Evolutionary conservation across 2,888 invertebrate genomes (phyloP).

Genomic region (Drosophila tanythrix): DNA sequence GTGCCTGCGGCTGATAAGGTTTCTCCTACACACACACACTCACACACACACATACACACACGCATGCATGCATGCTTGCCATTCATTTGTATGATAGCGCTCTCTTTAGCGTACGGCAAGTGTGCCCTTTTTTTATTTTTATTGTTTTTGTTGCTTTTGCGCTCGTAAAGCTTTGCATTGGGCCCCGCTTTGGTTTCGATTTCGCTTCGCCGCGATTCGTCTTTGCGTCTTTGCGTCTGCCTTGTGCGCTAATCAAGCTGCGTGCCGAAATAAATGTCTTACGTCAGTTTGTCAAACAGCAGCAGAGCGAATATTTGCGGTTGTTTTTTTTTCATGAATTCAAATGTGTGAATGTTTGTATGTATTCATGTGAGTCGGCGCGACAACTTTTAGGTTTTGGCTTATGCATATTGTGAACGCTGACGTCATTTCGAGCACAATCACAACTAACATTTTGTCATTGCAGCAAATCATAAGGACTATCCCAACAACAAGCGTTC

Average conservation of each 20-base stretch:
- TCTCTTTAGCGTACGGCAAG: slow-evolving; percentile 21
- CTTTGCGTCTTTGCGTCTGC: slow-evolving; percentile 15
- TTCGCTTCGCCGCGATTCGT: slow-evolving; percentile 29
- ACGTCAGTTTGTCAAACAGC: slow-evolving; percentile 76
- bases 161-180: slow-evolving; percentile 47
- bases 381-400: slow-evolving; percentile 68
- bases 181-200: slow-evolving; percentile 45
- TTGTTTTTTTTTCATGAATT: slow-evolving; percentile 35
- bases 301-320: slow-evolving; percentile 62
- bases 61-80: neutral
- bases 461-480: slow-evolving; percentile 89
- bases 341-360: slow-evolving; percentile 20
- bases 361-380: slow-evolving; percentile 64
- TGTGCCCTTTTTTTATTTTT: slow-evolving; percentile 42
- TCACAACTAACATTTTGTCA: slow-evolving; percentile 8
- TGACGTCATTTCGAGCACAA: slow-evolving; percentile 68
- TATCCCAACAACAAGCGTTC: slow-evolving; percentile 88
- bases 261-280: slow-evolving; percentile 76
- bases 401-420: slow-evolving; percentile 24
- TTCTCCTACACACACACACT: slow-evolving; percentile 27
- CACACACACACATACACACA: neutral
- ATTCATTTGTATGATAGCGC: slow-evolving; percentile 43
- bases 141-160: neutral
- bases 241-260: slow-evolving; percentile 69
- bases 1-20: slow-evolving; percentile 55